Conservation (phyloP, 2,888 invertebrate species). For the Xanthostigma xanthostigma region DNA sequence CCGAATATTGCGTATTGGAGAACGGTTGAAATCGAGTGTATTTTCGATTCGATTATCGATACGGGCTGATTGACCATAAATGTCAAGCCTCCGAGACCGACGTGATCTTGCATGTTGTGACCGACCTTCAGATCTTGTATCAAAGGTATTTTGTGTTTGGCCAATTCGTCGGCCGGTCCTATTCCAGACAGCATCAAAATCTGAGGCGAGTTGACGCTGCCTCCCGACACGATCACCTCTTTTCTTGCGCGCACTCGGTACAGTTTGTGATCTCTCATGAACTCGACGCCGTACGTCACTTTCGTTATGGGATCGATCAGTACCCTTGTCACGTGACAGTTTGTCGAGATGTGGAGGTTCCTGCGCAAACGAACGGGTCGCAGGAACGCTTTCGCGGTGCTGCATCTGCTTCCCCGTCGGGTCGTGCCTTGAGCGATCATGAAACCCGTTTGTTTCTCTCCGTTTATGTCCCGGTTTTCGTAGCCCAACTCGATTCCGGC, state of each 20-base stretch:
- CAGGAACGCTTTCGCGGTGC: conserved; percentile 76
- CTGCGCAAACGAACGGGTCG: conserved; percentile 61
- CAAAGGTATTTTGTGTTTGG: conserved; percentile 60
- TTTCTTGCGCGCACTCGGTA: conserved; percentile 60
- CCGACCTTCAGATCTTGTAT: conserved; percentile 73
- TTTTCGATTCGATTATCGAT: conserved; percentile 62
- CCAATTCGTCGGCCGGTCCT: conserved; percentile 56
- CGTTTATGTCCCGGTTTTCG: conserved; percentile 74
- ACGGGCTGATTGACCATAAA: conserved; percentile 66
- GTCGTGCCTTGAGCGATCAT: conserved; percentile 66
- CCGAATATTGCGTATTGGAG: conserved; percentile 74
- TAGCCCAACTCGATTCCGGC: conserved; percentile 75
- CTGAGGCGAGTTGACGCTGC: conserved; percentile 88
- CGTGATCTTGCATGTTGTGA: conserved; percentile 77
- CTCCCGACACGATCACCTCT: conserved; percentile 82
- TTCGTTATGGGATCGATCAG: conserved; percentile 59
- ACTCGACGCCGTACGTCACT: conserved; percentile 69
- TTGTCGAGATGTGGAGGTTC: conserved; percentile 76
- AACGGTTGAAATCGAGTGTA: conserved; percentile 64
- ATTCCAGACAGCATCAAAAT: conserved; percentile 86
- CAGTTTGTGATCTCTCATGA: conserved; percentile 55
- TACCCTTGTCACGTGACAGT: conserved; percentile 62
- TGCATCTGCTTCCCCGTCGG: conserved; percentile 68
- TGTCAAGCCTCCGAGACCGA: conserved; percentile 71
- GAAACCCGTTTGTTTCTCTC: conserved; percentile 73